Conservation (phyloP, 2,797 vertebrate species). For the Mycteria americana region DNA sequence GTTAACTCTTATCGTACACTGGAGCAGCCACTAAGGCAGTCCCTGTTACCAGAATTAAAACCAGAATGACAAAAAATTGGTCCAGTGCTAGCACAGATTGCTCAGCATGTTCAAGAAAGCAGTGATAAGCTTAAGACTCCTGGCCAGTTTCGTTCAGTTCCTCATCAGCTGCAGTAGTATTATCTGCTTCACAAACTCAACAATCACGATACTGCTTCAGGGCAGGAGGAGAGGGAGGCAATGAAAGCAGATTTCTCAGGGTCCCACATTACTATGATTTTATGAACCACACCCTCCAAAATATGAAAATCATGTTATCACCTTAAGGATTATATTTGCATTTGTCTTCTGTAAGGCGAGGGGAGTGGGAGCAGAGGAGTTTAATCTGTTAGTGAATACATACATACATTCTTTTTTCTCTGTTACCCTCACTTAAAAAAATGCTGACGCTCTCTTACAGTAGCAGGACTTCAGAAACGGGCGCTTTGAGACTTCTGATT, state of each 20-base stretch:
- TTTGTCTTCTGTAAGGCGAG: not conserved
- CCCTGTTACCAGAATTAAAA: not conserved
- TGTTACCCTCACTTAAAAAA: not conserved
- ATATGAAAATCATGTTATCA: not conserved
- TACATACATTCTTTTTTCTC: not conserved
- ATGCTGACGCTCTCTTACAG: not conserved
- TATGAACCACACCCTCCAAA: not conserved
- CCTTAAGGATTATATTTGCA: not conserved
- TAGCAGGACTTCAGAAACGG: not conserved
- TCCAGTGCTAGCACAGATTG: not conserved
- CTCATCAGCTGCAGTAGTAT: not conserved
- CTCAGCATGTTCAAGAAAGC: not conserved
- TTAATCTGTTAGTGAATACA: not conserved
- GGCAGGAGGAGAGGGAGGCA: not conserved
- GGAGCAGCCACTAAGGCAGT: not conserved
- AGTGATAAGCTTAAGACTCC: not conserved
- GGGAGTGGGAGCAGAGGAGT: not conserved
- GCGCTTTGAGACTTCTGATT: not conserved
- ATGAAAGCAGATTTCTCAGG: not conserved
- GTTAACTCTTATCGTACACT: conserved; percentile 4
- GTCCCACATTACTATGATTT: not conserved
- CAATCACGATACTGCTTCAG: not conserved
- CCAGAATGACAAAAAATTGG: not conserved
- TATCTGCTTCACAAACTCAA: not conserved
- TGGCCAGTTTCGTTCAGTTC: not conserved